Base-by-base conservation (phyloP, 2,797 vertebrate genomes). In the Pelobates cultripes region DNA sequence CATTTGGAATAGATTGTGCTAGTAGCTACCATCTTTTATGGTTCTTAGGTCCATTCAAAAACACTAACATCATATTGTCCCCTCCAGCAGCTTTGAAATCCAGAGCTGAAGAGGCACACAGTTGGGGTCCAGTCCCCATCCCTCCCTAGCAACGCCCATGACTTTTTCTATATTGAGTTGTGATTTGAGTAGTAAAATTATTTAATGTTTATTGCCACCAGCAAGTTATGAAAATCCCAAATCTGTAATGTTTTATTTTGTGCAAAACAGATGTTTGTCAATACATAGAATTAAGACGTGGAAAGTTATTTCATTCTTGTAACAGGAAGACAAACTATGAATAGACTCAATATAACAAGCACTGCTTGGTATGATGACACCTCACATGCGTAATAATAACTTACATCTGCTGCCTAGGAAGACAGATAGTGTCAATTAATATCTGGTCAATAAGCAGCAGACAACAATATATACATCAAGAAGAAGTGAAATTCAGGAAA, bases 321-420 rank as follows among this genome's bases (percentile, higher is more conserved):
- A 86, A 90, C 88, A 87, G 91, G 90, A 89, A 86, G 87, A 91
- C 77, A 88, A 89, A 88, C 42, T 88, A 87, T 88, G 86, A 85
- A 80, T 89, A 87, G 73, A 66, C 88, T 73, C 51, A 89, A 89
- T 80, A 89, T 84, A 90, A 93, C 91, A 93, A 94, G 93, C 93
- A 92, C 93, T 94, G 93, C 93, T 94, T 94, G 93, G 86, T 91
- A 91, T 86, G 61, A 80, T 87, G 90, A 92, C 88, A 79, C 85
- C 92, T 91, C 90, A 90, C 73, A 90, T 91, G 92, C 92, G 90
- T 92, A 87, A 92, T 85, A 95, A 94, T 95, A 94, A 95, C 90
- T 95, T 95, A 95, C 90, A 88, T 90, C 92, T 92, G 91, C 89
- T 91, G 92, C 92, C 91, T 91, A 90, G 90, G 90, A 44, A 2